These are phyloP conservation scores for Proteles cristata DNA, from an alignment of 2,113 vertebrate species.

Conservation along the genomic window DNA sequence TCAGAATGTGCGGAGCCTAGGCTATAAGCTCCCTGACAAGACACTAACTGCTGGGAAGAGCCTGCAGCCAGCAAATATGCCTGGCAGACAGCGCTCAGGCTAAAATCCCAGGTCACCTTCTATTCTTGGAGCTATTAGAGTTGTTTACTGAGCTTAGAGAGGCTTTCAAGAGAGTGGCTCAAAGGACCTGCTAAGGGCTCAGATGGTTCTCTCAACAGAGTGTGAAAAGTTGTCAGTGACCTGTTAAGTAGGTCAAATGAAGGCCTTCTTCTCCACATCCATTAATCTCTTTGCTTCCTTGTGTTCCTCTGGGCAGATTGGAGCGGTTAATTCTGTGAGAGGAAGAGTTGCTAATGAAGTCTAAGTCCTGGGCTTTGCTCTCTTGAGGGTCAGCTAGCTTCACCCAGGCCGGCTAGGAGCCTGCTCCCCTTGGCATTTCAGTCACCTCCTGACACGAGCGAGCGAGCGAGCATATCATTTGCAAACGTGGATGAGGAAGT, in stretches of 20 bases:
- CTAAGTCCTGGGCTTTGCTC: neutral
- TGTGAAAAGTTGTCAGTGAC: slow-evolving; percentile 59
- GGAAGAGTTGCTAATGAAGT: neutral
- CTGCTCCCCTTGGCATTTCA: neutral
- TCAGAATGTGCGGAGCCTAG: neutral
- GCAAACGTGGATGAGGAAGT: neutral
- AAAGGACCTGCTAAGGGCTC: slow-evolving; percentile 60
- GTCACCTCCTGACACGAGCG: neutral
- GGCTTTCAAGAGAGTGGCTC: slow-evolving; percentile 58
- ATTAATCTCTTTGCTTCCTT: neutral
- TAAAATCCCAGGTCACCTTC: neutral
- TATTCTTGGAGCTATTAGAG: slow-evolving; percentile 58
- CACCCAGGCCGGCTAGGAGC: neutral
- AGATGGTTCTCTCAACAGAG: slow-evolving; percentile 46
- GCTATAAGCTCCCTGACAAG: neutral
- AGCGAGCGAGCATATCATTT: neutral
- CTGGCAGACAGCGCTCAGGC: slow-evolving; percentile 4
- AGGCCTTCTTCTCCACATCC: neutral
- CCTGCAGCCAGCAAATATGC: neutral
- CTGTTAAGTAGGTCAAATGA: slow-evolving; percentile 53
- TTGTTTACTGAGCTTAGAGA: slow-evolving; percentile 42
- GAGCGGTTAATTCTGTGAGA: neutral
- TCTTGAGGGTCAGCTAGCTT: neutral
- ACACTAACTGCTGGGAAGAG: neutral
- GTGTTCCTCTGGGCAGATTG: neutral